Conservation (phyloP, 2,797 vertebrate species). For the Hoplostethus mediterraneus region DNA sequence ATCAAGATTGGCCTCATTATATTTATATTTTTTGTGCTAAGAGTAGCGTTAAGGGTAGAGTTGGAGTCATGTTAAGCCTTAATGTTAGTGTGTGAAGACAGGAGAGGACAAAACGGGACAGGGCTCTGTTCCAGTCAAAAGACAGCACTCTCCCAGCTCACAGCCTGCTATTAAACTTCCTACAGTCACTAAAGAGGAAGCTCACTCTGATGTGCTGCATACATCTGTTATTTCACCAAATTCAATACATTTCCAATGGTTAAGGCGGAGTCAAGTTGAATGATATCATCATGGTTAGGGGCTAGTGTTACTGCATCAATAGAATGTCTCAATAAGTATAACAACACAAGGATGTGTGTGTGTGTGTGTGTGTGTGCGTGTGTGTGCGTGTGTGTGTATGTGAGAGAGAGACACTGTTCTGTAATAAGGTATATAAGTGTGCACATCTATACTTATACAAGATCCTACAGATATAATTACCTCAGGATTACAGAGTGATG, state of each 20-base stretch:
- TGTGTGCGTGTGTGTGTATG: neutral
- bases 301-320: too few species aligned
- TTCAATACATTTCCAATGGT: too few species aligned
- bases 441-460: too few species aligned
- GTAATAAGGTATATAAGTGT: neutral
- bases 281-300: too few species aligned
- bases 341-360: neutral
- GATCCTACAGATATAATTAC: too few species aligned
- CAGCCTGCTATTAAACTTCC: conserved; percentile 6
- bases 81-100: conserved; percentile 23
- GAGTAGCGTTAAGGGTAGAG: neutral
- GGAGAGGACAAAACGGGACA: neutral
- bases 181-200: neutral
- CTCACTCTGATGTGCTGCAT: neutral
- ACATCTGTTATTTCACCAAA: too few species aligned
- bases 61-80: neutral
- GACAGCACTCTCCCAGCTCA: neutral
- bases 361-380: neutral
- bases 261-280: too few species aligned
- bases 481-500: too few species aligned
- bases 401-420: conserved; percentile 4
- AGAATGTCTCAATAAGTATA: neutral
- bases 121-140: conserved; percentile 22
- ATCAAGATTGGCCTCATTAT: neutral
- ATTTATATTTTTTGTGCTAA: neutral